A percentile compares a stretch with the other conserved stretches of the same genome.
These are phyloP conservation scores for Blastobasis lacticolella DNA, from an alignment of 2,888 invertebrate species.

Conservation along the genomic window DNA sequence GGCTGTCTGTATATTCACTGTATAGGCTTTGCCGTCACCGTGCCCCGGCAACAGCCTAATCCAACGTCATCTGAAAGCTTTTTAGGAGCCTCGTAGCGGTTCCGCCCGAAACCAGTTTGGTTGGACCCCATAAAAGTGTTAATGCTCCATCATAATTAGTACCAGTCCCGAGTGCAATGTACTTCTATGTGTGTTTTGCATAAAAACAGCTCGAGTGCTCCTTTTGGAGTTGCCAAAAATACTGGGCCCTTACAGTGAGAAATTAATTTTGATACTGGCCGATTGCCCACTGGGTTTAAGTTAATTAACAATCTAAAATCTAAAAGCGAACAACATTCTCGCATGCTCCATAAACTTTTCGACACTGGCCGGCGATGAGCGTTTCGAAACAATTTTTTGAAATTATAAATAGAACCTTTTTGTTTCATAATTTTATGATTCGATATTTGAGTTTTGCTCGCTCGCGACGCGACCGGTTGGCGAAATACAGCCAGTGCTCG, in stretches of 20 bases:
- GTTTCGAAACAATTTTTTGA: neutral
- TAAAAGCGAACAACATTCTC: neutral
- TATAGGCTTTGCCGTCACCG: neutral
- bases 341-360: neutral
- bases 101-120: constrained; percentile 30
- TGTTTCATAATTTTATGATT: too few species aligned
- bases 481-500: constrained; percentile 1
- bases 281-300: constrained; percentile 14
- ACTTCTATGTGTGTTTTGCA: constrained; percentile 9
- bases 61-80: neutral
- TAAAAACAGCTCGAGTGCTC: neutral
- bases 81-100: constrained; percentile 20
- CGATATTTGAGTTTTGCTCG: neutral
- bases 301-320: constrained; percentile 17
- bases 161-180: constrained; percentile 18
- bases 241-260: too few species aligned
- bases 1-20: too few species aligned
- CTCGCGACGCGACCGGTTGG: neutral
- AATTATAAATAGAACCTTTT: too few species aligned
- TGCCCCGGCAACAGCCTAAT: neutral
- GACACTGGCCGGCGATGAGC: neutral
- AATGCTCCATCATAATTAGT: constrained; percentile 30
- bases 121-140: constrained; percentile 22
- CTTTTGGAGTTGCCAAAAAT: too few species aligned
- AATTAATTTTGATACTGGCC: constrained; percentile 12